phyloP scores from a whole-genome alignment of 2,113 vertebrate genomes.

The Nansenia antarctica region DNA sequence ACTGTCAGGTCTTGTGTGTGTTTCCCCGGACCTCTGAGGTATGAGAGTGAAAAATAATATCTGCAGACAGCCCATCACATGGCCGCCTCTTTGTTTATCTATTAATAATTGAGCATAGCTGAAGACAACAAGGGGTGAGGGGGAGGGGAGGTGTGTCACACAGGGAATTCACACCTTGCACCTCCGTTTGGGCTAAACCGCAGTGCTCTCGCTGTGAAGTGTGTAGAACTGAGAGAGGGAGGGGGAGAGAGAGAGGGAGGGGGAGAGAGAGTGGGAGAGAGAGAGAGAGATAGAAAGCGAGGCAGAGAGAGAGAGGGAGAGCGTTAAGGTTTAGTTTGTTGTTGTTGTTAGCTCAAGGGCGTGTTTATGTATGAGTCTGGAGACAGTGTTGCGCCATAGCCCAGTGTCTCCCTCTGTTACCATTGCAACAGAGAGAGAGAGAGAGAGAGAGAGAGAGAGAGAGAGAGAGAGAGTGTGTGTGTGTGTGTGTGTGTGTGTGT shows the following conservation, averaged over 20 bases:
- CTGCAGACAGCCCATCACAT: constrained; percentile 69
- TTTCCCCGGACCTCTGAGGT: constrained; percentile 61
- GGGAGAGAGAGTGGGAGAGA: not conserved
- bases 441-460: not conserved
- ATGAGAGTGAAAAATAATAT: constrained; percentile 59
- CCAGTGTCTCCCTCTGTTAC: constrained; percentile 9
- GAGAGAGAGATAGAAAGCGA: not conserved
- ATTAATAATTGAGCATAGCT: constrained; percentile 75
- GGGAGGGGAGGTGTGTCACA: constrained; percentile 40
- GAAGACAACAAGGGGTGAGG: constrained; percentile 53
- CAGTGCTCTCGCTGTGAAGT: constrained; percentile 45
- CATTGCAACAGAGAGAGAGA: not conserved
- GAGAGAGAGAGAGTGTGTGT: not conserved
- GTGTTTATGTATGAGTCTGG: constrained; percentile 40
- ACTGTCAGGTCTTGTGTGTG: constrained; percentile 63
- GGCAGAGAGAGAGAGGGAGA: not conserved
- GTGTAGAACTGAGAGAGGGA: constrained; percentile 6
- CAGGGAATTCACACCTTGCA: constrained; percentile 52
- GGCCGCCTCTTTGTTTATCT: constrained; percentile 71
- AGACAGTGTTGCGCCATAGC: constrained; percentile 21
- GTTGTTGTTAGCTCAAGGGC: constrained; percentile 42
- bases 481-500: constrained; percentile 5
- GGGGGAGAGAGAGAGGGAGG: constrained; percentile 3
- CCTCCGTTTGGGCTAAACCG: constrained; percentile 61
- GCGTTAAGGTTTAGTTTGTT: not conserved